Base-by-base conservation (phyloP, 2,888 invertebrate genomes). In the Chrysina gloriosa region DNA sequence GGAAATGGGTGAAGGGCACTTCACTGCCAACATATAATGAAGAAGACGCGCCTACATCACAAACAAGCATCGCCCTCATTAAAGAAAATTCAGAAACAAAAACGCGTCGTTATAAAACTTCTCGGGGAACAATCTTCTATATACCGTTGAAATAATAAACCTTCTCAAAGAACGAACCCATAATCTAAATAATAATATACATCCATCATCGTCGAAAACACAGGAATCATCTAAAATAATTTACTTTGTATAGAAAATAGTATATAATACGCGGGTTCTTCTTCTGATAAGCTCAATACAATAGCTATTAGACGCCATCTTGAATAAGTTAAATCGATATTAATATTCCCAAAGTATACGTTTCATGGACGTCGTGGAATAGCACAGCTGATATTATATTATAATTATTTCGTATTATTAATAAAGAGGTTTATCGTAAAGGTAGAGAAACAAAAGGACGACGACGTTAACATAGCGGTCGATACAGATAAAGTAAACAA, bases 171-270 rank as follows among this genome's bases (percentile, higher is more conserved):
- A 45, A 9, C 21, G 45, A 45, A 45, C 45, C 45, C 45, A 9
- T 52, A 52, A 52, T 52, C 27, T 52, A 52, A 52, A 52, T 52
- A 29, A 52, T 52, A 29, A 52, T 14, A 29, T 6, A 27, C 29
- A 29, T 52, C 29, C 27, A 16, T 29, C 52, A 29, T 5, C 21
- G 29, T 27, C 52, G 21, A 56, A 56, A 56, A 56, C 54, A 56
- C 23, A 56, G 19, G 21, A 56, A 56, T 56, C 54, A 56, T 34
- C 34, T 36, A 56, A 56, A 56, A 36, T 56, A 34, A 56, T 56
- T 56, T 56, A 56, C 27, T 34, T 34, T 34, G 21, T 19, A 36
- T 21, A 34, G 9, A n/a, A 2, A 2, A 36, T 52, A 52, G 29
- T 14, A 29, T 23, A 52, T 52, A 52, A 52, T 52, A 52, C 27